Conservation (phyloP, 2,113 vertebrate species). For the Vulpes vulpes region DNA sequence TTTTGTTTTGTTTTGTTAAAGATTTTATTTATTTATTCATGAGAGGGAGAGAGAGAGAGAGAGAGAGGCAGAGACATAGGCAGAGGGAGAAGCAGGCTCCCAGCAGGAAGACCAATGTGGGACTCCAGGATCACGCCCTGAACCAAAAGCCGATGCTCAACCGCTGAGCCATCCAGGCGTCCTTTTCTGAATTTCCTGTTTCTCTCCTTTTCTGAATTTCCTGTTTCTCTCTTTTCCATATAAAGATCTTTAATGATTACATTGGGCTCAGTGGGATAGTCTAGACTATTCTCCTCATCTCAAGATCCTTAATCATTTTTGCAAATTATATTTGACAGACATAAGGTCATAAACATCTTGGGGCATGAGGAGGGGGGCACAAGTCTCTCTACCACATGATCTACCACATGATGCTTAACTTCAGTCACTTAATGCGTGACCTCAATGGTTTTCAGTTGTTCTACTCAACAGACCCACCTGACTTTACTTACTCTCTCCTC, state of each 20-base stretch:
- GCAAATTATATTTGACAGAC: neutral
- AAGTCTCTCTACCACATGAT: neutral
- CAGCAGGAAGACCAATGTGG: no score
- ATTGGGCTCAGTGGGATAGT: neutral
- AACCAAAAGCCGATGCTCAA: no score
- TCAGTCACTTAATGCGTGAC: neutral
- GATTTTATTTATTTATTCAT: no score
- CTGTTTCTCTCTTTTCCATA: neutral
- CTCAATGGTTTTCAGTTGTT: neutral
- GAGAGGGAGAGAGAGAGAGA: no score
- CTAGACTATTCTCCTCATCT: neutral
- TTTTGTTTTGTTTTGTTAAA: no score
- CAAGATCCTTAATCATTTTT: neutral
- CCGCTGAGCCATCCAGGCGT: no score
- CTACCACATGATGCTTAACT: neutral
- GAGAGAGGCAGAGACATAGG: no score
- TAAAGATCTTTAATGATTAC: neutral
- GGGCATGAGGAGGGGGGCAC: fast-evolving
- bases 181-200: no score
- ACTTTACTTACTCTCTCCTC: neutral
- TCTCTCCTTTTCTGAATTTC: neutral
- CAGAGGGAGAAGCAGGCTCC: no score
- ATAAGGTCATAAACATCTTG: neutral
- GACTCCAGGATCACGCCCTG: no score
- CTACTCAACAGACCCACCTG: neutral